Evolutionary conservation across 2,113 vertebrate species (phyloP).

Genomic region (Cyanoramphus novaezelandiae): DNA sequence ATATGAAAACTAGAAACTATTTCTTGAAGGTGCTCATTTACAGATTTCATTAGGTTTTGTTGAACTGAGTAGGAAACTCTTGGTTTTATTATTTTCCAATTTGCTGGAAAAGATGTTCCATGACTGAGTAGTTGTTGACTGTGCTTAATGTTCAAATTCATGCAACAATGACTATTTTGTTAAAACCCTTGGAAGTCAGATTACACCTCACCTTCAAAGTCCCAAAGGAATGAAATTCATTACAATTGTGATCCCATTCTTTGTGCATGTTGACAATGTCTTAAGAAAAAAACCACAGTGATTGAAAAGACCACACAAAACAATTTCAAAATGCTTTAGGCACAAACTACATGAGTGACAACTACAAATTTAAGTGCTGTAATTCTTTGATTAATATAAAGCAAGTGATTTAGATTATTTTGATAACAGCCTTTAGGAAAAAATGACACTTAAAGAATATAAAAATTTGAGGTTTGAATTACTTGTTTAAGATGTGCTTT

Average conservation of each 20-base stretch:
- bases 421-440: constrained; percentile 73
- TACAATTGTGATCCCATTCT: constrained; percentile 59
- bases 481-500: constrained; percentile 56
- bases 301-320: constrained; percentile 78
- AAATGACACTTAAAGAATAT: constrained; percentile 68
- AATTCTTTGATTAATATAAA: constrained; percentile 78
- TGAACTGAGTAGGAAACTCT: neutral
- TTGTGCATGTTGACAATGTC: constrained; percentile 67
- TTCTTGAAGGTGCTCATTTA: neutral
- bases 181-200: constrained; percentile 17
- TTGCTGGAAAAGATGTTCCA: neutral
- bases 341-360: constrained; percentile 72
- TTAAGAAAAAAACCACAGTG: constrained; percentile 53
- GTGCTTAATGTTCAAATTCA: neutral
- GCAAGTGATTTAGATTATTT: constrained; percentile 74
- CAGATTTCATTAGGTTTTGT: neutral
- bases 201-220: constrained; percentile 49
- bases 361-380: constrained; percentile 77
- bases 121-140: neutral
- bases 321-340: constrained; percentile 79
- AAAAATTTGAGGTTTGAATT: constrained; percentile 64
- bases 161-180: constrained; percentile 26
- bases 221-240: constrained; percentile 60
- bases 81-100: neutral
- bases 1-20: neutral